Conservation (phyloP, 1,140 invertebrate species). For the Galleria mellonella region DNA sequence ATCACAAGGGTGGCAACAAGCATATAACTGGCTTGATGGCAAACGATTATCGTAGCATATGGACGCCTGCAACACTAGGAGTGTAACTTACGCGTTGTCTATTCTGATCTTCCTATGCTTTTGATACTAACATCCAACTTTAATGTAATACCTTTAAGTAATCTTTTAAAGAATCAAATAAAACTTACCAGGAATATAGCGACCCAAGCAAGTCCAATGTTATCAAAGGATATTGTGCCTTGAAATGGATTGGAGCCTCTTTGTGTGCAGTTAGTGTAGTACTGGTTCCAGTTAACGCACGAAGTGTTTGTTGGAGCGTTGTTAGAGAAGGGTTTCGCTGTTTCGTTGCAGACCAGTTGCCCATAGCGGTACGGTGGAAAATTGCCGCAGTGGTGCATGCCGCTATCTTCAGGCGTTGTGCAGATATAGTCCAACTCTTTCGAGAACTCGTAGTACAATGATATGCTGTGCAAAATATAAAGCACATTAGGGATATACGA, state of each 20-base stretch:
- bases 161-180: no score
- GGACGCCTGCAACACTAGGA: no score
- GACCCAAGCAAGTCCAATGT: slow-evolving; percentile 99
- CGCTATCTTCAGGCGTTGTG: slow-evolving; percentile 92
- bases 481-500: background rate
- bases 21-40: no score
- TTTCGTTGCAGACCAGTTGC: slow-evolving; percentile 80
- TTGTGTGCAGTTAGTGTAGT: slow-evolving; percentile 95
- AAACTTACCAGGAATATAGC: slow-evolving; percentile 98
- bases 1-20: no score
- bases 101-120: no score
- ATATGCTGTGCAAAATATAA: slow-evolving; percentile 68
- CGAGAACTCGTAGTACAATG: slow-evolving; percentile 87
- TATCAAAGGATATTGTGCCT: slow-evolving; percentile 99
- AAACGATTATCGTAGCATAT: no score
- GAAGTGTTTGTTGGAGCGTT: slow-evolving; percentile 77
- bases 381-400: slow-evolving; percentile 94
- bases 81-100: no score
- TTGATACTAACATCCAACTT: no score
- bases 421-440: slow-evolving; percentile 98
- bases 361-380: slow-evolving; percentile 87
- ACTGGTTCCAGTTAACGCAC: slow-evolving; percentile 99
- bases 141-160: no score
- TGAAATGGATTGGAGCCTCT: slow-evolving; percentile 98
- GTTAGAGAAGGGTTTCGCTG: slow-evolving; percentile 67